These are phyloP conservation scores for Trachythela sp. DNA, from an alignment of 64 coral and sea anemone genomes.

Conservation along the genomic window DNA sequence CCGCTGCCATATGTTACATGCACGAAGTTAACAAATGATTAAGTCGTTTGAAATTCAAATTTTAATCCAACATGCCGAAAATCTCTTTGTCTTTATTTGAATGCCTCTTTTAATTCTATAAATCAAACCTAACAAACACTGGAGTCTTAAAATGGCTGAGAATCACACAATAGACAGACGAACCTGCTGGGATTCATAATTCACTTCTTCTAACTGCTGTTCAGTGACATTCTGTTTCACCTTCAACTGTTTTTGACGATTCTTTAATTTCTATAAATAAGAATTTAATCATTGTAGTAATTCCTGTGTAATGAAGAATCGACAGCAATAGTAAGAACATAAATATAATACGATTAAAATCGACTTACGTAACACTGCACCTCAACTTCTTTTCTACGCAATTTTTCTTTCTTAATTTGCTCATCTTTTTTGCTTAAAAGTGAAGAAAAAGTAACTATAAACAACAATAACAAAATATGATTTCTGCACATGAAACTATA, in stretches of 20 bases:
- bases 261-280: slow-evolving; percentile 46
- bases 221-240: slow-evolving; percentile 48
- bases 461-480: background rate
- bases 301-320: background rate
- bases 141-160: too few relatives aligned
- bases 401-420: background rate
- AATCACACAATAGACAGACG: background rate
- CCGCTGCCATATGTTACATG: too few relatives aligned
- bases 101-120: too few relatives aligned
- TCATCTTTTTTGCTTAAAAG: background rate
- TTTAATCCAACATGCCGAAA: too few relatives aligned
- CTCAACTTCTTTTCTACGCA: background rate
- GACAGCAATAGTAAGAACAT: background rate
- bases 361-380: background rate
- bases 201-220: slow-evolving; percentile 48
- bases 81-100: too few relatives aligned
- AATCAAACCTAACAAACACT: too few relatives aligned
- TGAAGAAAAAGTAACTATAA: background rate
- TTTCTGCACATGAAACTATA: too few relatives aligned
- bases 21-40: too few relatives aligned
- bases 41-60: too few relatives aligned
- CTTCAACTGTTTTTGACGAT: slow-evolving; percentile 50
- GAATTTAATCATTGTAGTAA: background rate
- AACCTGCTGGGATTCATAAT: slow-evolving; percentile 70
- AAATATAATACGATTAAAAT: background rate